These are phyloP conservation scores for Anaspis maculata DNA, from an alignment of 2,888 invertebrate genomes.

Conservation along the genomic window DNA sequence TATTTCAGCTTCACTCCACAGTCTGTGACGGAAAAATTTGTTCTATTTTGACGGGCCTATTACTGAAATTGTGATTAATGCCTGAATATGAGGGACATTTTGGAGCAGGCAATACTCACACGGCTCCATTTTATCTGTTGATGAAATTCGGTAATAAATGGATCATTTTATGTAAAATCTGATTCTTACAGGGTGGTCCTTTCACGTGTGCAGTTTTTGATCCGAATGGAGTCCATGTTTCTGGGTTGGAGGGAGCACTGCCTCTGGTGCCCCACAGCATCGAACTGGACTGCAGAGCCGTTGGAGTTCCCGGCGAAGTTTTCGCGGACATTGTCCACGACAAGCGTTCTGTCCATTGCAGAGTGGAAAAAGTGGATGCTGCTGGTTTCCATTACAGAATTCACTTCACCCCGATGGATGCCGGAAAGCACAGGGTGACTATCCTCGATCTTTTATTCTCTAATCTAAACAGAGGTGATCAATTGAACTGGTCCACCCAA, in stretches of 20 bases:
- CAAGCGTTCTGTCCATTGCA: constrained; percentile 74
- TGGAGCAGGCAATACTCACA: too few species aligned
- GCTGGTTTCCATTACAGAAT: constrained; percentile 60
- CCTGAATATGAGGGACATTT: too few species aligned
- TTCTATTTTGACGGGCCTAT: too few species aligned
- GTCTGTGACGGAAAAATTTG: too few species aligned
- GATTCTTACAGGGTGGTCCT: constrained; percentile 74
- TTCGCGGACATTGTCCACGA: constrained; percentile 86
- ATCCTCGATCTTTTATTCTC: too few species aligned
- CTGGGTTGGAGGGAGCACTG: constrained; percentile 73
- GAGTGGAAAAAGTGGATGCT: constrained; percentile 69
- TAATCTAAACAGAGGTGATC: too few species aligned
- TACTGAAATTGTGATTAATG: too few species aligned
- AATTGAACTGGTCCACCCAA: too few species aligned
- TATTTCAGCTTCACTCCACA: too few species aligned
- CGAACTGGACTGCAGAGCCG: constrained; percentile 59
- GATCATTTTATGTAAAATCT: constrained; percentile 4
- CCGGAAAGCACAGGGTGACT: constrained; percentile 65
- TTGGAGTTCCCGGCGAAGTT: constrained; percentile 80
- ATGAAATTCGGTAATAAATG: constrained; percentile 1
- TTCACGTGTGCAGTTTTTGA: constrained; percentile 95
- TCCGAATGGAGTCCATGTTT: constrained; percentile 79
- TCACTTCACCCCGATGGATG: constrained; percentile 70
- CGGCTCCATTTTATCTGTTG: constrained; percentile 3
- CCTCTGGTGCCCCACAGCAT: constrained; percentile 85